These are phyloP conservation scores for Neomicropteryx cornuta DNA, from an alignment of 1,140 invertebrate species.

Conservation along the genomic window DNA sequence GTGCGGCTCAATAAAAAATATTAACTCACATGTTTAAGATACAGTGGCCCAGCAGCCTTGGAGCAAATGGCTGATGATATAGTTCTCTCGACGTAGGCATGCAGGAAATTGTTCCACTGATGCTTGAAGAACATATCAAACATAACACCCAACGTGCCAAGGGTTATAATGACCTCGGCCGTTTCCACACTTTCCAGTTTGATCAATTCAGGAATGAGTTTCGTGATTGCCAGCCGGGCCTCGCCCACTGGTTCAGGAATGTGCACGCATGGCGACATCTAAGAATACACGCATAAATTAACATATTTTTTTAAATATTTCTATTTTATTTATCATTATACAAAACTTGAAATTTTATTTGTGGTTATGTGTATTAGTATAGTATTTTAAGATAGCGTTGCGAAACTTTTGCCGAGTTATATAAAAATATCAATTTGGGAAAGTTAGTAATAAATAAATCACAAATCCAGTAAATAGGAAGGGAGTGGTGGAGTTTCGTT, in stretches of 20 bases:
- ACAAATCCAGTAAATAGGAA: too few relatives aligned
- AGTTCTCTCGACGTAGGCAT: conserved; percentile 70
- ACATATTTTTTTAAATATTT: background rate
- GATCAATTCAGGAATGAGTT: conserved; percentile 58
- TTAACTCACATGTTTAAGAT: conserved; percentile 24
- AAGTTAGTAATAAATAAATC: too few relatives aligned
- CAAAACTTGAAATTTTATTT: background rate
- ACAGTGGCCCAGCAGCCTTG: conserved; percentile 17
- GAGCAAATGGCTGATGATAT: conserved; percentile 51
- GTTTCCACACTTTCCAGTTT: conserved; percentile 52
- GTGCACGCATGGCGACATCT: background rate
- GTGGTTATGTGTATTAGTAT: background rate
- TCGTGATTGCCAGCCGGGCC: conserved; percentile 62
- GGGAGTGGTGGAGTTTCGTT: too few relatives aligned
- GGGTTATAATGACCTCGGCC: conserved; percentile 28
- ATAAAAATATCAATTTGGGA: too few relatives aligned
- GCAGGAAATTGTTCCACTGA: conserved; percentile 82
- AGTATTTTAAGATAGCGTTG: too few relatives aligned
- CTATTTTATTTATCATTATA: background rate
- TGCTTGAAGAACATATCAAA: conserved; percentile 77
- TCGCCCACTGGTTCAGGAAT: conserved; percentile 50
- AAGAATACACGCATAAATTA: background rate
- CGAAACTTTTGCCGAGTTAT: too few relatives aligned
- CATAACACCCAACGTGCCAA: conserved; percentile 38
- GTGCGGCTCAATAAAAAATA: background rate